phyloP scores from a whole-genome alignment of 2,888 invertebrate species.

The Cryptocheilus praepositus region DNA sequence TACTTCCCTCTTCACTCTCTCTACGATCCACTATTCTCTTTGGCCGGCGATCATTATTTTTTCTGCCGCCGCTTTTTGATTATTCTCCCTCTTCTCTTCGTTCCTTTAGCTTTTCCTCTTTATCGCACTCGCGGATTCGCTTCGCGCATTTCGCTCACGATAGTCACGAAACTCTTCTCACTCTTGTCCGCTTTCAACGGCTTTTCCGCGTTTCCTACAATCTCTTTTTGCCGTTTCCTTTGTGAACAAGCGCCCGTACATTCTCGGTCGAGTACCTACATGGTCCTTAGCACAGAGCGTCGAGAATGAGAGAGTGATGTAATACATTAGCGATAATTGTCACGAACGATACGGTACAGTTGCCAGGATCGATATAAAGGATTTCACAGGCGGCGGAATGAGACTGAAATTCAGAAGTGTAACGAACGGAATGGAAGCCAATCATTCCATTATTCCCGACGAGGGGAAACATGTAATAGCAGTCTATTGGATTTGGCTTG shows the following conservation, averaged over 20 bases:
- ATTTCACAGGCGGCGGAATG: no score
- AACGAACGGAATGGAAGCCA: no score
- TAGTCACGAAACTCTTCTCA: not conserved
- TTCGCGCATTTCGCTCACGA: not conserved
- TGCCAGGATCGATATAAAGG: constrained; percentile 4
- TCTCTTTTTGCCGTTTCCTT: no score
- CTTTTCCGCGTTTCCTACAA: not conserved
- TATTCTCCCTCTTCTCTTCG: constrained; percentile 20
- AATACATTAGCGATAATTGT: constrained; percentile 24
- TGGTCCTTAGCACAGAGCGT: not conserved
- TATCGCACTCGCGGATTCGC: not conserved
- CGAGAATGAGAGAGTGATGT: not conserved
- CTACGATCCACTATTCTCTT: not conserved
- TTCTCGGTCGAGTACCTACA: not conserved
- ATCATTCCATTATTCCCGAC: no score
- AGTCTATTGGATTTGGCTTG: no score
- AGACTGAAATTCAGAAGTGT: no score
- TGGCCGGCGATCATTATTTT: constrained; percentile 24
- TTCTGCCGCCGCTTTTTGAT: not conserved
- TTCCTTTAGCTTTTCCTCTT: constrained; percentile 14
- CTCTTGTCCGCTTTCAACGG: not conserved
- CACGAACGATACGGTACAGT: constrained; percentile 13
- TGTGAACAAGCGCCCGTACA: no score
- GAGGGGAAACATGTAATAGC: no score
- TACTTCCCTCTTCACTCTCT: not conserved